These are phyloP conservation scores for Rallus limicola DNA, from an alignment of 2,113 vertebrate genomes.

Conservation along the genomic window DNA sequence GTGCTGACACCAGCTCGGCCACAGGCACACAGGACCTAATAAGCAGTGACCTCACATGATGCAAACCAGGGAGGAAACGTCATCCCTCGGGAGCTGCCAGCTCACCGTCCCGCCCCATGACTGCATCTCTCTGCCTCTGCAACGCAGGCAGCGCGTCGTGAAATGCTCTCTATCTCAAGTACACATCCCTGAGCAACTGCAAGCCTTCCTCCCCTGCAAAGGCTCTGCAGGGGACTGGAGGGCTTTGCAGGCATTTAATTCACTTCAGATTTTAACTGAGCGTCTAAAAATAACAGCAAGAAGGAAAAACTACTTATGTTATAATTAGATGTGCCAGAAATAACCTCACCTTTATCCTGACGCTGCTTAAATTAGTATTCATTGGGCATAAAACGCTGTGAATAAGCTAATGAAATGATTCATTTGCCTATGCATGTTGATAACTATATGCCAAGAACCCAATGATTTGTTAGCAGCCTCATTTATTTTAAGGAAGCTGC, in stretches of 20 bases:
- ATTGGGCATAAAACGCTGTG: neutral
- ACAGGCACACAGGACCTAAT: rapidly evolving
- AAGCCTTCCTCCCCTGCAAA: neutral
- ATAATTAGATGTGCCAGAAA: neutral
- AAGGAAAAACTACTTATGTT: neutral
- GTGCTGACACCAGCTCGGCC: rapidly evolving
- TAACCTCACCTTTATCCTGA: neutral
- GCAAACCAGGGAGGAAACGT: rapidly evolving
- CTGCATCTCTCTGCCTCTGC: neutral
- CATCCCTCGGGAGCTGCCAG: neutral
- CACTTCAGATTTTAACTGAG: neutral
- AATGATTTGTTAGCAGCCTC: neutral
- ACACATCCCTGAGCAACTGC: rapidly evolving
- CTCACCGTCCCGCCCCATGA: rapidly evolving
- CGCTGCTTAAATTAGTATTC: neutral
- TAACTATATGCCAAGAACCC: neutral
- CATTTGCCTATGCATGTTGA: neutral
- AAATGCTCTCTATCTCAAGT: rapidly evolving
- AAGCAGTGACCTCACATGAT: no score
- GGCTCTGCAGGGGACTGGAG: neutral
- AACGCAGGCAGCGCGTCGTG: rapidly evolving
- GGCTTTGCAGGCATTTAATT: neutral
- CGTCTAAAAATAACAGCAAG: neutral
- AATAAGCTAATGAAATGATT: constrained; percentile 39
- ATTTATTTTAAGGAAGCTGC: constrained; percentile 35